Evolutionary conservation across 2,113 vertebrate species (phyloP).

Genomic region (Vireo altiloquus): DNA sequence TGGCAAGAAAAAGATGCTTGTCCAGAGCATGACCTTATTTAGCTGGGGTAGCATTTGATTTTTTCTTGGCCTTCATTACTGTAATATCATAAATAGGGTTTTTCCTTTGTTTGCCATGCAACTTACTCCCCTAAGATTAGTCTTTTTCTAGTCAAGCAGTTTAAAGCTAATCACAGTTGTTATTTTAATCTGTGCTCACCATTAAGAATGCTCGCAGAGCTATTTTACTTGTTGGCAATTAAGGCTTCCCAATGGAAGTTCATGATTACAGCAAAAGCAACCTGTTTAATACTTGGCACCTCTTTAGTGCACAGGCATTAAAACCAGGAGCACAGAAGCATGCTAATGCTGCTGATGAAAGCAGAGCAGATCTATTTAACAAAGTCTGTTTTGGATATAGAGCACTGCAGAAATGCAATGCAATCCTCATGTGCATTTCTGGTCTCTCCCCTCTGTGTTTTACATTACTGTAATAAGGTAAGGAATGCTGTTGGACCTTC

Average conservation of each 20-base stretch:
- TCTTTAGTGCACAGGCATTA: conserved; percentile 52
- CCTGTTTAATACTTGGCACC: conserved; percentile 63
- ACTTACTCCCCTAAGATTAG: conserved; percentile 54
- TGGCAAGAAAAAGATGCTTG: background rate
- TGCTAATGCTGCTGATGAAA: conserved; percentile 46
- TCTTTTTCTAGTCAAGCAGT: conserved; percentile 69
- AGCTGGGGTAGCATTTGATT: background rate
- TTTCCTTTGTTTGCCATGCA: conserved; percentile 55
- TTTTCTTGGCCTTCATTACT: conserved; percentile 31
- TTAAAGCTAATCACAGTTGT: conserved; percentile 72
- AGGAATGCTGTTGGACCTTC: background rate
- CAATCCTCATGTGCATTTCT: background rate
- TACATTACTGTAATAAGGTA: background rate
- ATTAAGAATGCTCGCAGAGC: conserved; percentile 64
- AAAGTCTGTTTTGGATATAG: background rate
- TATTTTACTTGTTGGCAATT: conserved; percentile 72
- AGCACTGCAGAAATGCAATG: background rate
- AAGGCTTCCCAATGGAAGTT: conserved; percentile 65
- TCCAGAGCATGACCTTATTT: background rate
- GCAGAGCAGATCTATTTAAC: background rate
- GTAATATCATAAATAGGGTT: conserved; percentile 5
- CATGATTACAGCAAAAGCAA: conserved; percentile 66
- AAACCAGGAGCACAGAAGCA: conserved; percentile 30
- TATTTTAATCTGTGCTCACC: conserved; percentile 71
- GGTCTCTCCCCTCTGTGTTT: background rate